A percentile compares a stretch with the other conserved stretches of the same genome.
Conservation (phyloP, 2,113 vertebrate genomes). For the Pachycephala philippinensis region DNA sequence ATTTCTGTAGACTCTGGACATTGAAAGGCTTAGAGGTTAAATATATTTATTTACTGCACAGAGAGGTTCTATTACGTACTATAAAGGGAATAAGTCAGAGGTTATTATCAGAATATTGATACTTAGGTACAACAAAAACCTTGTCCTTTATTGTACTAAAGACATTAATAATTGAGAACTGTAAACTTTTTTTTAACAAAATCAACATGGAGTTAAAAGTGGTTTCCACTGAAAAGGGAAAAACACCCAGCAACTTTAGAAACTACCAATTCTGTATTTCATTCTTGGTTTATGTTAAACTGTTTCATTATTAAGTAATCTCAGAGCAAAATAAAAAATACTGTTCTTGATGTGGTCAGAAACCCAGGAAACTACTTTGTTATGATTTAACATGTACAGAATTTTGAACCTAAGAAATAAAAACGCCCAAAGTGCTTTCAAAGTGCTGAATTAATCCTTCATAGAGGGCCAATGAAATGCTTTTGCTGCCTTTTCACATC, state of each 20-base stretch:
- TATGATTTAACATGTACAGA: not conserved
- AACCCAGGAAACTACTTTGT: not conserved
- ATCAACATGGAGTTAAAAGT: not conserved
- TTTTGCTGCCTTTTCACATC: not conserved
- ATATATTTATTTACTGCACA: not conserved
- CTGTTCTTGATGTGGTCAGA: not conserved
- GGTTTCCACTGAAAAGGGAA: not conserved
- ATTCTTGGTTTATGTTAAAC: not conserved
- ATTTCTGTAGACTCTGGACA: not conserved
- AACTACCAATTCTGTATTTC: not conserved
- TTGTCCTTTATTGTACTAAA: not conserved
- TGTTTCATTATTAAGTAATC: not conserved
- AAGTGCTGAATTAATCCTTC: not conserved
- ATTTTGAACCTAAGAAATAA: not conserved
- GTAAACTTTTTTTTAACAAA: not conserved
- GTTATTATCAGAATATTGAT: not conserved
- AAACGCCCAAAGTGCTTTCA: not conserved
- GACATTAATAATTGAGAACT: not conserved
- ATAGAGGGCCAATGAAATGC: not conserved
- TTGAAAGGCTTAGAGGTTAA: slow-evolving; percentile 13
- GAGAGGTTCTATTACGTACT: not conserved
- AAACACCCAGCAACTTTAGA: not conserved
- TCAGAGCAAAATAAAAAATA: not conserved
- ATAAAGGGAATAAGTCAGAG: not conserved
- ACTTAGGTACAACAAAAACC: not conserved